phyloP scores from a whole-genome alignment of 2,113 vertebrate genomes.

The Apteryx mantelli region DNA sequence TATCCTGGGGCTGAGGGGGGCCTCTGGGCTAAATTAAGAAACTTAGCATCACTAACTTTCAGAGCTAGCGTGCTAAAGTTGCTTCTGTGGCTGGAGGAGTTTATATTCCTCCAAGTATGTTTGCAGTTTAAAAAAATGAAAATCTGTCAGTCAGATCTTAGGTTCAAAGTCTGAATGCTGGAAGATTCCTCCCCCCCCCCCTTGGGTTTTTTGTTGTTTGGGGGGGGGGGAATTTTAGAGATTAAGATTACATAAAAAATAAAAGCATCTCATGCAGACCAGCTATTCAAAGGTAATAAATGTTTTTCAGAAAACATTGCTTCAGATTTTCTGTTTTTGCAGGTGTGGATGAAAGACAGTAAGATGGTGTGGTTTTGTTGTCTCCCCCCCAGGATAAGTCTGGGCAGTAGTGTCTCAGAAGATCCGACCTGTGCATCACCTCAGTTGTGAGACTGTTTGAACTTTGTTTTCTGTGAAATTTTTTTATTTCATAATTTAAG shows the following conservation, averaged over 20 bases:
- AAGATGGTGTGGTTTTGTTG: background rate
- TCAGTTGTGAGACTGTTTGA: background rate
- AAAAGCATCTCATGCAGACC: background rate
- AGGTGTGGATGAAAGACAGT: background rate
- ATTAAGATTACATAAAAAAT: background rate
- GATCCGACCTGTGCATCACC: background rate
- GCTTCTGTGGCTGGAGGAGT: background rate
- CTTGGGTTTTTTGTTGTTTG: background rate
- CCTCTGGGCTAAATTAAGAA: background rate
- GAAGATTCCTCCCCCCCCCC: too few relatives aligned
- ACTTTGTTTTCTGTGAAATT: background rate
- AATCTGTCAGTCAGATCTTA: background rate
- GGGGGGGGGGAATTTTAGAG: background rate
- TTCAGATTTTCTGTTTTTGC: background rate
- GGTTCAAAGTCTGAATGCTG: background rate
- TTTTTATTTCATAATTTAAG: background rate
- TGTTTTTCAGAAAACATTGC: background rate
- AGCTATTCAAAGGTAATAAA: background rate
- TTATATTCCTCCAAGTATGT: background rate
- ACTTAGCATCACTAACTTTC: background rate
- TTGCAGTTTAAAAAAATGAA: background rate
- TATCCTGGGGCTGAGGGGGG: background rate
- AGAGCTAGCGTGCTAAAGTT: background rate
- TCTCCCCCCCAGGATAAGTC: background rate
- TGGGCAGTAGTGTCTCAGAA: too few relatives aligned